Conservation (phyloP, 2,113 vertebrate genomes). For the Mastomys coucha region DNA sequence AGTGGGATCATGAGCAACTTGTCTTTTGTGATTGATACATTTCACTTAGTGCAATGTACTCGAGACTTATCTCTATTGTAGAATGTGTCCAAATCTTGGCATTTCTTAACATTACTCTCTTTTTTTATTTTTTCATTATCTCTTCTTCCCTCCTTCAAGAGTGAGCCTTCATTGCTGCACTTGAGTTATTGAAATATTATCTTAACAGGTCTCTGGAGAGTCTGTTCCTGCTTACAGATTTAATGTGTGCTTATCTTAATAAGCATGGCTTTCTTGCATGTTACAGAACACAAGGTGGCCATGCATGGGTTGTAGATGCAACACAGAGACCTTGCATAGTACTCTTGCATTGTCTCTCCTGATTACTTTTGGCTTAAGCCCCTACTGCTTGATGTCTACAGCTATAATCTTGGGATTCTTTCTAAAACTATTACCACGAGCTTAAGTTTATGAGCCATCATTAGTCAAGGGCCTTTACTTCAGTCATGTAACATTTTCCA, state of each 20-base stretch:
- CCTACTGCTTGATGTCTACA: slow-evolving; percentile 1
- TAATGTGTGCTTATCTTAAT: background rate
- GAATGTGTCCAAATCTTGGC: background rate
- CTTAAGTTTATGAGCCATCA: background rate
- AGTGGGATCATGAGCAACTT: background rate
- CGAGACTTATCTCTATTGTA: background rate
- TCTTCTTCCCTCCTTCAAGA: background rate
- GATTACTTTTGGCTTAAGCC: background rate
- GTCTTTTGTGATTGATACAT: background rate
- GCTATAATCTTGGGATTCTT: background rate
- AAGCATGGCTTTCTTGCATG: background rate
- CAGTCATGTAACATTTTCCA: background rate
- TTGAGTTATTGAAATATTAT: background rate
- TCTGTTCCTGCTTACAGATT: background rate
- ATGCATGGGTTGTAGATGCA: background rate
- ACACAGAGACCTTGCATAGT: background rate
- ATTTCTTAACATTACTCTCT: background rate
- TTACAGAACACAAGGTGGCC: background rate
- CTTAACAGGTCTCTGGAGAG: background rate
- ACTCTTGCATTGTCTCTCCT: background rate
- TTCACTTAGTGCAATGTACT: background rate
- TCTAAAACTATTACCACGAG: background rate
- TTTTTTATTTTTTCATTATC: background rate
- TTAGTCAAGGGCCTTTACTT: background rate
- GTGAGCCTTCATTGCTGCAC: background rate